Evolutionary conservation across 23 tunicate genomes (phyloP).

Genomic region (Styela clava): DNA sequence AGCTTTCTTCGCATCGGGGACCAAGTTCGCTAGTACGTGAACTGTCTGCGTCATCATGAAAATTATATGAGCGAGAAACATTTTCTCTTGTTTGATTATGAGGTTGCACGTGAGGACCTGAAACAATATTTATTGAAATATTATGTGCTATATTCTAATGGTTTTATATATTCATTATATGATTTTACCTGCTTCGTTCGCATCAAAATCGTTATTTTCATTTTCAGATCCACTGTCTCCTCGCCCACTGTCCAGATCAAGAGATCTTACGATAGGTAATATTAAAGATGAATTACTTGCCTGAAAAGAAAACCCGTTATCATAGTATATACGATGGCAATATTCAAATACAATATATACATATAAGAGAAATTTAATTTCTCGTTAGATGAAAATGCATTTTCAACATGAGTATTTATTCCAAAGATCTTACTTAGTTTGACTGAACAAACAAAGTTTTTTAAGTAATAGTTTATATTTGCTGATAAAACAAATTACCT

Average conservation of each 20-base stretch:
- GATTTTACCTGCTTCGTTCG: not conserved
- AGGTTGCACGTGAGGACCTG: constrained; percentile 2
- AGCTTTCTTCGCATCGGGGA: constrained; percentile 46
- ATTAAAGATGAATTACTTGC: not conserved
- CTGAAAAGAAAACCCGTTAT: not conserved
- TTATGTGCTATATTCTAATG: too few relatives aligned
- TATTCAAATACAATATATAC: too few relatives aligned
- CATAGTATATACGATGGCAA: too few relatives aligned
- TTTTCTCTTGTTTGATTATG: not conserved
- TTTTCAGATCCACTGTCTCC: constrained; percentile 91
- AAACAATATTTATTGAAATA: too few relatives aligned
- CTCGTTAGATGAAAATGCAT: too few relatives aligned
- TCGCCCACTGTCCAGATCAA: constrained; percentile 68
- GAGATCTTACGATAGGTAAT: constrained; percentile 11
- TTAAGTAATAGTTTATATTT: too few relatives aligned
- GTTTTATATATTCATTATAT: too few relatives aligned
- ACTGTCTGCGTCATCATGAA: not conserved
- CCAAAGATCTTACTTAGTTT: too few relatives aligned
- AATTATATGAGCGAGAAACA: not conserved
- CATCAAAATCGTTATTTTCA: constrained; percentile 5
- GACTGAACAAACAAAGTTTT: too few relatives aligned
- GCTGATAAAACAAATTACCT: too few relatives aligned
- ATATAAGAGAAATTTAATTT: too few relatives aligned
- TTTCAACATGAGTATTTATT: too few relatives aligned
- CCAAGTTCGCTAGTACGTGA: constrained; percentile 26